Conservation (phyloP, 2,797 vertebrate species). For the Tadarida brasiliensis region DNA sequence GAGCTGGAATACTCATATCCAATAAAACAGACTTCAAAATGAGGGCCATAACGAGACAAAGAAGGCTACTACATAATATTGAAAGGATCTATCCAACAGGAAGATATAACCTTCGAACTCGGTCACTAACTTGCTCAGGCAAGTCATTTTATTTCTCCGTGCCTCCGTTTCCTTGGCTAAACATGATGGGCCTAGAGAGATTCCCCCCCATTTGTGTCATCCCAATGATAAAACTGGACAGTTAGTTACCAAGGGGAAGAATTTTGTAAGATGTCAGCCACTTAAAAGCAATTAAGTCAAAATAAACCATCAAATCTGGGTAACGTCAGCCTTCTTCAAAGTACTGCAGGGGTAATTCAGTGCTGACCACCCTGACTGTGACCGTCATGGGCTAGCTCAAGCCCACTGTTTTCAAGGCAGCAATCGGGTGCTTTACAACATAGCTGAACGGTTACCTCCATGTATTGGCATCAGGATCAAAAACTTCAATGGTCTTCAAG, state of each 20-base stretch:
- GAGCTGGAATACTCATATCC: too few relatives aligned
- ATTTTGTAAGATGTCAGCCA: not conserved
- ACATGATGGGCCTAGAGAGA: not conserved
- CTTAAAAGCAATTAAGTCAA: constrained; percentile 35
- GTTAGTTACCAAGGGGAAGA: constrained; percentile 20
- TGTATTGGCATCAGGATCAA: constrained; percentile 98
- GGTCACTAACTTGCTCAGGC: not conserved
- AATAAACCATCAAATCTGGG: not conserved
- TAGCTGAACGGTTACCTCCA: constrained; percentile 93
- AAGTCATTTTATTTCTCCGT: constrained; percentile 5
- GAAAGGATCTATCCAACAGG: too few relatives aligned
- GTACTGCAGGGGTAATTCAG: not conserved
- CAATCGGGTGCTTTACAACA: constrained; percentile 4
- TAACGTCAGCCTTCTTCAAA: not conserved
- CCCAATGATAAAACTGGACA: constrained; percentile 23
- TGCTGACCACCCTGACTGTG: not conserved
- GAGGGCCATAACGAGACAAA: not conserved
- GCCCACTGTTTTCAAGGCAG: not conserved
- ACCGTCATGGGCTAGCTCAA: not conserved
- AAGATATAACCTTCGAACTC: not conserved
- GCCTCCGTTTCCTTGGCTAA: not conserved
- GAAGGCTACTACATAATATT: not conserved
- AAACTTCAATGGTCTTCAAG: constrained; percentile 99
- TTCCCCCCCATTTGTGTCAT: not conserved
- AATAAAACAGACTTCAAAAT: too few relatives aligned